Evolutionary conservation across 2,113 vertebrate genomes (phyloP), one percentile per base, ranked within the genome.

Genomic region (Phyllopteryx taeniolatus): DNA sequence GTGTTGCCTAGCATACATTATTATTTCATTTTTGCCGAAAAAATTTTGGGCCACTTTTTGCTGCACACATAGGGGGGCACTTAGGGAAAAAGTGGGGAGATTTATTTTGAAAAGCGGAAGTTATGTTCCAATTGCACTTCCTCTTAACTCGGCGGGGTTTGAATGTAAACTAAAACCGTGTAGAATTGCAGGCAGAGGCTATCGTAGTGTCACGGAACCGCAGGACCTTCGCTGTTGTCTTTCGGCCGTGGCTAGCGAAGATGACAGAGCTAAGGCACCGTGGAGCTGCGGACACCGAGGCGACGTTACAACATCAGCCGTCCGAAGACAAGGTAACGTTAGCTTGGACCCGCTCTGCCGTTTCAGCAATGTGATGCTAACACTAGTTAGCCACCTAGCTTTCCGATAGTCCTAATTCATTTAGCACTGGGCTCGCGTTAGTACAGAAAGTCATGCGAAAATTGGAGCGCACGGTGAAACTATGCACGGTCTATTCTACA

Each of bases 221-320:
- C 71, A 44, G 82, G 59, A 80, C 47, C 70, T 68, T 78, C 27
- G 43, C 71, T 67, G 44, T 73, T 17, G 72, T 81, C 60, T 15
- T 62, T 63, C 0, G 70, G 73, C 33, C 42, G 22, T 49, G 20
- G 70, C 17, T 76, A 54, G 75, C 68, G 13, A 81, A 71, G 35
- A 94, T 94, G 93, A 79, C 92, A 54, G 93, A 93, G 72, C 78
- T 94, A 2, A 85, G 93, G 82, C 92, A 93, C 70, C 92, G 93
- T 12, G 91, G 87, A 63, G 56, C 78, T 67, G 53, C 61, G 64
- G 92, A 93, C 53, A 76, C 57, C 54, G 91, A 93, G 0, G 75
- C 71, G 0, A 17, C 76, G 64, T 56, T 90, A 63, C 78, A 88
- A 5, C 81, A 88, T 53, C 90, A 91, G 66, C 73, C 78, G 51